These are phyloP conservation scores for Carettochelys insculpta DNA, from an alignment of 2,113 vertebrate species.

Conservation along the genomic window DNA sequence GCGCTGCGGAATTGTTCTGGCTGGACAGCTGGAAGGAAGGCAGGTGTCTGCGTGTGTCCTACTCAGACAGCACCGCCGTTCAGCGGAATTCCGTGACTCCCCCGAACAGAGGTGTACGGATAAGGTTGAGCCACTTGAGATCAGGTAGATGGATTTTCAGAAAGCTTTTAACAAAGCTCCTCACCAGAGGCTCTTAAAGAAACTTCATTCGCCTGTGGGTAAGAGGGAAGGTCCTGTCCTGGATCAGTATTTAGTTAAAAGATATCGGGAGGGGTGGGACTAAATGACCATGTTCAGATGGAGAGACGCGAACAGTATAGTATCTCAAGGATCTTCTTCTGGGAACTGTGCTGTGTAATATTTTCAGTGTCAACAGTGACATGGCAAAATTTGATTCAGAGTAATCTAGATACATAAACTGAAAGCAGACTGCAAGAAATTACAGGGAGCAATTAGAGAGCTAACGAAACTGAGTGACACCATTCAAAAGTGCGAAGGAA, in stretches of 20 bases:
- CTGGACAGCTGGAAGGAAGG: neutral
- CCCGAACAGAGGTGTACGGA: neutral
- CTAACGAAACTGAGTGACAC: no score
- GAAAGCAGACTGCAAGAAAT: no score
- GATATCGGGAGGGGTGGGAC: neutral
- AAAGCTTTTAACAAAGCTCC: neutral
- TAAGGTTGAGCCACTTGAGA: neutral
- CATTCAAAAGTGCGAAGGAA: no score
- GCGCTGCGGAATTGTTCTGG: no score
- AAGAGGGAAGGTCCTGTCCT: neutral
- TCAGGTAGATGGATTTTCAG: neutral
- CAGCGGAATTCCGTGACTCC: no score
- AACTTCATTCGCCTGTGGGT: neutral
- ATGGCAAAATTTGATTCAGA: no score
- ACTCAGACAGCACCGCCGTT: no score
- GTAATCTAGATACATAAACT: neutral
- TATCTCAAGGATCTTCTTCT: neutral
- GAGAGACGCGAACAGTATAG: neutral
- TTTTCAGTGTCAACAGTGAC: neutral
- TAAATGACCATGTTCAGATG: neutral
- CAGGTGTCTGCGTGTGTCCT: neutral
- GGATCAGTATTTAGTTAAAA: neutral
- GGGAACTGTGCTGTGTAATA: neutral
- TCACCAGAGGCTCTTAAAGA: neutral
- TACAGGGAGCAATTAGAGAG: no score